Percentiles rank a stretch among this genome's conserved stretches.
Evolutionary conservation across 2,888 invertebrate species (phyloP).

Genomic region (Halictus ligatus): DNA sequence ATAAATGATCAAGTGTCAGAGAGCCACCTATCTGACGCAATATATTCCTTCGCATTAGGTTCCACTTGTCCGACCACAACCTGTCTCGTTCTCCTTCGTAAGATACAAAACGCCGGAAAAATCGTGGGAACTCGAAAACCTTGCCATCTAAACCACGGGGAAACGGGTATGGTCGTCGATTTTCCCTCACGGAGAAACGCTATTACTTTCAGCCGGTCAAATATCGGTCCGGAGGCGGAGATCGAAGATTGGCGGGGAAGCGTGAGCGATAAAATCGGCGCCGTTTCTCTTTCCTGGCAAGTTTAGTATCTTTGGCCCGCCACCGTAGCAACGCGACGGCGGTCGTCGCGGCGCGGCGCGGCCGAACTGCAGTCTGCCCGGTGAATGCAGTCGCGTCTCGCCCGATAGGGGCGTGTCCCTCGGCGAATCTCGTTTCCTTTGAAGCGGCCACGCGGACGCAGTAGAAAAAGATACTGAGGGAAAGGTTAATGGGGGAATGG

Average conservation of each 20-base stretch:
- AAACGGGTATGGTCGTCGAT: not conserved
- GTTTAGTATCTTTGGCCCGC: slow-evolving; percentile 35
- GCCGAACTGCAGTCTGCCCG: slow-evolving; percentile 43
- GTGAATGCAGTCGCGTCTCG: slow-evolving; percentile 27
- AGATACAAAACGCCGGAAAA: no score
- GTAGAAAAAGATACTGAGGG: not conserved
- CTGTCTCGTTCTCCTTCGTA: no score
- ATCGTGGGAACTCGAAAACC: no score
- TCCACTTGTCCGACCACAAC: no score
- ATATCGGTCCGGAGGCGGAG: slow-evolving; percentile 23
- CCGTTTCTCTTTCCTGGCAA: slow-evolving; percentile 58
- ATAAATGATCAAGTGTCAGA: no score
- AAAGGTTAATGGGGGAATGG: slow-evolving; percentile 6
- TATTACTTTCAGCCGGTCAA: not conserved
- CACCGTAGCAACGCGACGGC: slow-evolving; percentile 37
- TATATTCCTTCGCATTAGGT: not conserved
- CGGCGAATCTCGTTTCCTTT: slow-evolving; percentile 24
- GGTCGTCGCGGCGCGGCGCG: slow-evolving; percentile 34
- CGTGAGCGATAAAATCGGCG: slow-evolving; percentile 42
- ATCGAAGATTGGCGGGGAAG: slow-evolving; percentile 41
- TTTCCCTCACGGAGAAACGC: slow-evolving; percentile 23
- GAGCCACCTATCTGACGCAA: no score
- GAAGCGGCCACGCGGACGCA: slow-evolving; percentile 13
- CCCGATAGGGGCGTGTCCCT: slow-evolving; percentile 23
- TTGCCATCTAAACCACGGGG: not conserved